These are phyloP conservation scores for Serranus cabrilla DNA, from an alignment of 2,797 vertebrate genomes.

Conservation along the genomic window DNA sequence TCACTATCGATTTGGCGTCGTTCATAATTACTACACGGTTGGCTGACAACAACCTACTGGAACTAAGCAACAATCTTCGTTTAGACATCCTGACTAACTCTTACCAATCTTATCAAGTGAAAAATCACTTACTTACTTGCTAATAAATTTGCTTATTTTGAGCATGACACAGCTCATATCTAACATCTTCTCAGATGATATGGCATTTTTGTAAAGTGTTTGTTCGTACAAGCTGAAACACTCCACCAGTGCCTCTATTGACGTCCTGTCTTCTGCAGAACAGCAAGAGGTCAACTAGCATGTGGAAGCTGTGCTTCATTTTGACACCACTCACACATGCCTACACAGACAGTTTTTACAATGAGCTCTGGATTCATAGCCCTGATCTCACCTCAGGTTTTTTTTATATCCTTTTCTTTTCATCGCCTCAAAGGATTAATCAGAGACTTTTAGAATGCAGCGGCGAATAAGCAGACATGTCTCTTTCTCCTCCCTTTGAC, in stretches of 20 bases:
- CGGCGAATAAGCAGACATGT: slow-evolving; percentile 58
- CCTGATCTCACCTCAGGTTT: slow-evolving; percentile 37
- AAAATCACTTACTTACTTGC: too few relatives aligned
- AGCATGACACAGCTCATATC: too few relatives aligned
- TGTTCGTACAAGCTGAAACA: too few relatives aligned
- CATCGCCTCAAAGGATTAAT: slow-evolving; percentile 67
- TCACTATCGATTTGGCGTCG: too few relatives aligned
- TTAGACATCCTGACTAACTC: too few relatives aligned
- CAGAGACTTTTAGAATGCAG: slow-evolving; percentile 62
- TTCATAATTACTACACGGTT: too few relatives aligned
- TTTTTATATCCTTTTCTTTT: slow-evolving; percentile 24
- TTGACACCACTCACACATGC: slow-evolving; percentile 8
- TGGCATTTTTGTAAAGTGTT: too few relatives aligned
- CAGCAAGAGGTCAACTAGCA: slow-evolving; percentile 39
- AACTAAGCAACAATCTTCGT: too few relatives aligned
- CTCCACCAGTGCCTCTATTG: slow-evolving; percentile 26
- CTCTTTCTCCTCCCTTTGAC: slow-evolving; percentile 76
- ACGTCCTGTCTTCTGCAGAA: slow-evolving; percentile 35
- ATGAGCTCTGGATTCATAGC: slow-evolving; percentile 11
- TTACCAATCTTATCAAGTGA: too few relatives aligned
- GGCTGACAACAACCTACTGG: too few relatives aligned
- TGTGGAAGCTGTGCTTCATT: slow-evolving; percentile 11
- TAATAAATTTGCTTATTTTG: too few relatives aligned
- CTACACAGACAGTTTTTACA: slow-evolving; percentile 21
- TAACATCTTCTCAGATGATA: too few relatives aligned